Conservation (phyloP, 2,797 vertebrate genomes). For the Fratercula arctica region DNA sequence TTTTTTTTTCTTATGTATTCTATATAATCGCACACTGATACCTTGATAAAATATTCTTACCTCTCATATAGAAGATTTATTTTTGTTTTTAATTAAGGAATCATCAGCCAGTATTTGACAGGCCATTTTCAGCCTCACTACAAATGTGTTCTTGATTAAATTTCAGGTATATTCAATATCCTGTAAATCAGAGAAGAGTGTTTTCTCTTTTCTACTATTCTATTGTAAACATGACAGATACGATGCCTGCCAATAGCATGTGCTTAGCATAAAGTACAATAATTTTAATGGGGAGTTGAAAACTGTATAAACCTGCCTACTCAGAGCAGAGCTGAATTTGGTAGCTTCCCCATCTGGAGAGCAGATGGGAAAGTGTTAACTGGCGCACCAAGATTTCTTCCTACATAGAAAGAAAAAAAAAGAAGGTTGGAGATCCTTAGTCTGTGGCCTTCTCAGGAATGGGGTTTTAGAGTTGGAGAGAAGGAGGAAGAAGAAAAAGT, state of each 20-base stretch:
- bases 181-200: conserved; percentile 22
- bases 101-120: conserved; percentile 49
- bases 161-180: conserved; percentile 24
- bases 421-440: not conserved
- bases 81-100: conserved; percentile 40
- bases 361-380: not conserved
- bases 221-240: not conserved
- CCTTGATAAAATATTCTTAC: not conserved
- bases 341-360: not conserved
- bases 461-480: not conserved
- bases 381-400: not conserved
- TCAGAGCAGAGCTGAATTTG: not conserved
- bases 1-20: not conserved
- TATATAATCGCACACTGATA: not conserved
- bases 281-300: not conserved
- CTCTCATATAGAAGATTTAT: conserved; percentile 4
- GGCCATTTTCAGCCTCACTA: conserved; percentile 35
- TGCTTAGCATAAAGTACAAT: not conserved
- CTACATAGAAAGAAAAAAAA: not conserved
- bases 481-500: not conserved
- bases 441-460: not conserved
- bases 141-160: conserved; percentile 53
- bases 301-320: not conserved
- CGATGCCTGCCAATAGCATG: not conserved
- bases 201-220: conserved; percentile 15